Evolutionary conservation across 2,113 vertebrate species (phyloP).

Genomic region (Prolemur simus): DNA sequence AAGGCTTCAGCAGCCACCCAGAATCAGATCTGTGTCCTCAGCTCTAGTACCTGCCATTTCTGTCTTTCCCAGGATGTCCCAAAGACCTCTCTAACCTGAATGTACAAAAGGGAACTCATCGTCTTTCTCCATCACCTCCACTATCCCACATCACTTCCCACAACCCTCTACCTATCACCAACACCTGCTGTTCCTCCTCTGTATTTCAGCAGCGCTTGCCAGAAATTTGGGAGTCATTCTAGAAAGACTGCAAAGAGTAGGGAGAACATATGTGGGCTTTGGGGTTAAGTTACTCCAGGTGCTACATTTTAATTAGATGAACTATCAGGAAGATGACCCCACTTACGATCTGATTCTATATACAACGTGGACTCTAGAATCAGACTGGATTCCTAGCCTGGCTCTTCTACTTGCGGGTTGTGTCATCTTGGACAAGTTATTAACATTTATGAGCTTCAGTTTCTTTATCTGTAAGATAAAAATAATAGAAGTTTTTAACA

Average conservation of each 20-base stretch:
- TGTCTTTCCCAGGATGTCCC: not conserved
- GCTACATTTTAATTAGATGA: not conserved
- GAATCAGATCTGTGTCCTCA: not conserved
- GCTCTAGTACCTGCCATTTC: not conserved
- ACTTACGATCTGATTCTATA: not conserved
- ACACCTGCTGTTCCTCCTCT: not conserved
- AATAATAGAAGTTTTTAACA: not conserved
- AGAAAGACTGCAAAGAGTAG: not conserved
- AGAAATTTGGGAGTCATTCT: not conserved
- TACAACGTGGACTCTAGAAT: not conserved
- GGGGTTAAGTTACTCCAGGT: not conserved
- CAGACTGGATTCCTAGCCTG: not conserved
- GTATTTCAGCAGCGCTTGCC: not conserved
- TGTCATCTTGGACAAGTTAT: not conserved
- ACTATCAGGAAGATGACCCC: not conserved
- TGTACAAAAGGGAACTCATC: not conserved
- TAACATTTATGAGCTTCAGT: not conserved
- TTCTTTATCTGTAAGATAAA: not conserved
- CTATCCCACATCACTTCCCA: not conserved
- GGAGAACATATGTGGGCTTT: not conserved
- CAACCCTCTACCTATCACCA: not conserved
- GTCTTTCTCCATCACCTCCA: not conserved
- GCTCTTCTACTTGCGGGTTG: not conserved
- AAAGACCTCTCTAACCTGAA: not conserved
- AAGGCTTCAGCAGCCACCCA: not conserved